Conservation (phyloP, 2,113 vertebrate species). For the Ahaetulla prasina region DNA sequence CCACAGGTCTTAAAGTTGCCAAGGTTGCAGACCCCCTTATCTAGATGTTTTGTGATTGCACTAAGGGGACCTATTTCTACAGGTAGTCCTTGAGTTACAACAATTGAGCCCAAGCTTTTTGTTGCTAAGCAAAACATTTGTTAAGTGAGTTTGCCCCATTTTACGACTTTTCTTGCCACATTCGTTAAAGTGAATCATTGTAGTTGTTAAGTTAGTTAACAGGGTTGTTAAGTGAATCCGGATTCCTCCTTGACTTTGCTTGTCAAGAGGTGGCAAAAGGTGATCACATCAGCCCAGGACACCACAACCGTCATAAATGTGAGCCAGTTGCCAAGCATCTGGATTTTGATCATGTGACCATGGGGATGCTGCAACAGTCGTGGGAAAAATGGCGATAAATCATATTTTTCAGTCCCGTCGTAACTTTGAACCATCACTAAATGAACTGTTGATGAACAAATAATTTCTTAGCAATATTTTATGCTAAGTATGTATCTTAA, state of each 20-base stretch:
- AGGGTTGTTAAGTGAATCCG: background rate
- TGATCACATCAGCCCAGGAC: too few relatives aligned
- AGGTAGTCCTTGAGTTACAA: too few relatives aligned
- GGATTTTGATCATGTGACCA: background rate
- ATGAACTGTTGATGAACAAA: background rate
- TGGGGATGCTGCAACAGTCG: background rate
- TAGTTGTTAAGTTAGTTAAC: too few relatives aligned
- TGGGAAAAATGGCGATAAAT: fast-evolving
- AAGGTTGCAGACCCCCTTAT: background rate
- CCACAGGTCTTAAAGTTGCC: too few relatives aligned
- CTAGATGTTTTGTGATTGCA: background rate
- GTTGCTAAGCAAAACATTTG: too few relatives aligned
- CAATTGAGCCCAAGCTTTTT: too few relatives aligned
- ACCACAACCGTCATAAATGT: too few relatives aligned
- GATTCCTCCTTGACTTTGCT: background rate
- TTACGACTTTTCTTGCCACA: too few relatives aligned
- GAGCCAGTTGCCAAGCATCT: background rate
- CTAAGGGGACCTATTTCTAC: background rate
- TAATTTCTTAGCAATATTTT: background rate
- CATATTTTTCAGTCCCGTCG: background rate
- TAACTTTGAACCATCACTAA: background rate
- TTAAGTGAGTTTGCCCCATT: background rate
- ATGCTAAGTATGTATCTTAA: background rate
- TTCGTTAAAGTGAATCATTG: background rate
- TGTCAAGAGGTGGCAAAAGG: background rate